Evolutionary conservation across 2,888 invertebrate genomes (phyloP), one percentile per base, ranked within the genome.

Genomic region (Beris morrisii): DNA sequence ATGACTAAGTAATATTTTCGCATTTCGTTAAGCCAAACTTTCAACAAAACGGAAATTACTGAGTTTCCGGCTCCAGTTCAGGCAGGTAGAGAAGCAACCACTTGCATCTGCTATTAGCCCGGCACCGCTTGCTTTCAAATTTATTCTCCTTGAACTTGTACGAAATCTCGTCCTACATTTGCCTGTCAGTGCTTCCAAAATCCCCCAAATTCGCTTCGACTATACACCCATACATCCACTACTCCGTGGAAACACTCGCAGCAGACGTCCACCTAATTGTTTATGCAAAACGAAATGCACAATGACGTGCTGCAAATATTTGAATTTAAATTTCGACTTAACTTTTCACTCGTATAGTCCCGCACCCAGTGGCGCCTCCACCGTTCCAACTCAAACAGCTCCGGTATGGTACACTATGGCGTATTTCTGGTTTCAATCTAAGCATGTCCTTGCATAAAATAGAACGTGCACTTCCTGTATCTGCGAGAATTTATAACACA

Each of bases 241-340:
- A 38, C 38, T 38, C 38, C 22, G 22, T 22, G 22, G 3, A 38
- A 7, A 7, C 38, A 38, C 38, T 38, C 38, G 12, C 31, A 11
- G 56, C 32, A 45, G 38, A 48, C 50, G 61, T 45, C 64, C 31
- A 50, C 52, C 67, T 64, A 67, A 67, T 67, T 67, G 67, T 67
- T 67, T 67, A 67, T 67, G 64, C 67, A 65, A 64, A 54, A 59
- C 67, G 54, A 59, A 67, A 67, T 65, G 67, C 64, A 48, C 57
- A 67, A 46, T 65, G 61, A 57, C 65, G 67, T 64, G 67, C 67
- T 59, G 58, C 67, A 67, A 67, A 67, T 67, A 65, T 67, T 67
- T 67, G 67, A 67, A 67, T 67, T 67, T 64, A 64, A 67, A 67
- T 67, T 67, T 65, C 55, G 55, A 64, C 64, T 67, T 67, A 67